Base-by-base conservation (phyloP, 37 sponge, comb jelly and placozoan species). In the Eunapius fragilis region DNA sequence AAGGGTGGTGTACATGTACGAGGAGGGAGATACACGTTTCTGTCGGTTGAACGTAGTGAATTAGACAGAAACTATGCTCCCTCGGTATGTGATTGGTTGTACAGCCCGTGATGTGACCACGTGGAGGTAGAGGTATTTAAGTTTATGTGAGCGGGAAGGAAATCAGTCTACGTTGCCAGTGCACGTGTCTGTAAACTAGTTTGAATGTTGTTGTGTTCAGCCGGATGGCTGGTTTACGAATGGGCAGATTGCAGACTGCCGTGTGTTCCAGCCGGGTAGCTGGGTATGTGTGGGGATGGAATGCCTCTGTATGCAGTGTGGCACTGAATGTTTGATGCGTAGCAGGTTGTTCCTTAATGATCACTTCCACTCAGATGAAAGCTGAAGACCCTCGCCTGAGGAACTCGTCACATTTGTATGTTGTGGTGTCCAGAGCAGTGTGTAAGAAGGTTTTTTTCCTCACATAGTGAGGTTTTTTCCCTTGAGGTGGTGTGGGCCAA, bases 21-120 rank as follows among this genome's bases (percentile, higher is more conserved):
- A n/a, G n/a, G n/a, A n/a, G n/a, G n/a, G n/a, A n/a, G n/a, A 36
- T 34, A 31, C 75, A 75, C 35, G 58, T 58, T 58, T 58, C 58
- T 58, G 58, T 58, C 17, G 58, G 58, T 58, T 58, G 58, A 58
- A 58, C 58, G 58, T 37, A 75, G 75, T 75, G 73, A 72, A 32
- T 31, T 33, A 32, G 73, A 32, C 30, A 32, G 73, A 33, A 32
- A 72, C 73, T 33, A 32, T 13, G 58, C 58, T 58, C 58, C 58
- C 58, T 58, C 58, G 19, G 58, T 58, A 58, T 58, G 58, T 11
- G 58, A 58, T 58, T 58, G 58, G 58, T 58, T 58, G 58, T 58
- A 58, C 58, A 58, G 58, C 58, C 6, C 58, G 58, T 58, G 58
- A 58, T 58, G 58, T 58, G 58, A 58, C 58, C 58, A 58, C 58